Conservation (phyloP, 2,888 invertebrate genomes). For the Drosophila ochracea region DNA sequence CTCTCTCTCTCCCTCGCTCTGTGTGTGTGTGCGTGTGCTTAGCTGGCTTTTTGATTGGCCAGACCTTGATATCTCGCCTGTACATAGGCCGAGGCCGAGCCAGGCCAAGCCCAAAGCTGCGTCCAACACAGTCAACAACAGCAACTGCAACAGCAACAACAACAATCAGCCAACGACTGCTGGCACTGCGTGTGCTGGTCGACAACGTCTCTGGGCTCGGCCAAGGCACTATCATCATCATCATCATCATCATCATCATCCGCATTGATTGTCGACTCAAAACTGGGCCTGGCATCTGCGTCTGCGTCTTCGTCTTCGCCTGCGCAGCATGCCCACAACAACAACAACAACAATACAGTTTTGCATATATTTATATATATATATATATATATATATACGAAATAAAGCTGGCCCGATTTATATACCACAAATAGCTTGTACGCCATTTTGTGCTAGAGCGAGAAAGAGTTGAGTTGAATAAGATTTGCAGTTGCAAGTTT, state of each 20-base stretch:
- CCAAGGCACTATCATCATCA: slow-evolving; percentile 41
- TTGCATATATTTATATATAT: slow-evolving; percentile 52
- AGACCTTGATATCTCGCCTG: slow-evolving; percentile 69
- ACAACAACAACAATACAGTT: slow-evolving; percentile 32
- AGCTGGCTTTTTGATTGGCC: slow-evolving; percentile 77
- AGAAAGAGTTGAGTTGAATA: slow-evolving; percentile 15
- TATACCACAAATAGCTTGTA: slow-evolving; percentile 21
- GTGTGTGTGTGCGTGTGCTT: slow-evolving; percentile 42
- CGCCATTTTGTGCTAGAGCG: slow-evolving; percentile 52
- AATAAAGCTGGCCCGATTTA: slow-evolving; percentile 38
- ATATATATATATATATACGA: slow-evolving; percentile 21
- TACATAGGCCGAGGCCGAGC: slow-evolving; percentile 52
- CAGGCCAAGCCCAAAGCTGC: slow-evolving; percentile 61
- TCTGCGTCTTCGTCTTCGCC: slow-evolving; percentile 46
- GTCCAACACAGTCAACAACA: slow-evolving; percentile 36
- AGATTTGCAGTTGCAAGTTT: slow-evolving; percentile 13
- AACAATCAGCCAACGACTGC: slow-evolving; percentile 1
- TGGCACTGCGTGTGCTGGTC: slow-evolving; percentile 10
- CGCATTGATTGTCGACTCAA: slow-evolving; percentile 9
- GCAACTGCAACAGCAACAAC: slow-evolving; percentile 11
- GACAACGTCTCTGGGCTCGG: slow-evolving; percentile 14
- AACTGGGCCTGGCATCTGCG: slow-evolving; percentile 49
- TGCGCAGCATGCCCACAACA: slow-evolving; percentile 63
- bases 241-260: slow-evolving; percentile 26
- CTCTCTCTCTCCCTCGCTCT: background rate